Percentiles rank a stretch among this genome's conserved stretches.
phyloP scores from a whole-genome alignment of 2,797 vertebrate species.

The Alouatta caraya region DNA sequence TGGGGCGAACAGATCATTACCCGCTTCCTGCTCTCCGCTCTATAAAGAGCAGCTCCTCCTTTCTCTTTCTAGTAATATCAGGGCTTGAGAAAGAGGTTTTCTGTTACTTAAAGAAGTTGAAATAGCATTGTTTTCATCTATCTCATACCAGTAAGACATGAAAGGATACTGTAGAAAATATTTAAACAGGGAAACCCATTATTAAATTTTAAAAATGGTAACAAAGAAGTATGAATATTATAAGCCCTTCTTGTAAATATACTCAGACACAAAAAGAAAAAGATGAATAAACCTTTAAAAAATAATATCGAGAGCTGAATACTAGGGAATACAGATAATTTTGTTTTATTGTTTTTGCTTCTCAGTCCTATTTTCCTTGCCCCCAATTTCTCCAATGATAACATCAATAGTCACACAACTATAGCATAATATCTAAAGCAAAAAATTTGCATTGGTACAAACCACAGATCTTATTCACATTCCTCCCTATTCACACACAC shows the following conservation, averaged over 20 bases:
- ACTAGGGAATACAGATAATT: neutral
- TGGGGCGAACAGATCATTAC: too few species aligned
- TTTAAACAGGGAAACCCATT: neutral
- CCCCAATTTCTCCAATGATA: too few species aligned
- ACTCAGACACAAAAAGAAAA: neutral
- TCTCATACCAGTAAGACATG: neutral
- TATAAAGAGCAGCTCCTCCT: neutral
- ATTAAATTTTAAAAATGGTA: neutral
- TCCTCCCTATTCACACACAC: neutral
- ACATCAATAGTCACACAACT: neutral
- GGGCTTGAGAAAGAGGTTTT: neutral
- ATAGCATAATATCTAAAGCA: neutral
- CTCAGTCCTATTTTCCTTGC: neutral
- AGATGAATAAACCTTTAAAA: neutral
- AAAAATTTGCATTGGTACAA: neutral
- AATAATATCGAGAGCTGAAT: neutral
- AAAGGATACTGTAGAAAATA: neutral
- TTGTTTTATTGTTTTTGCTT: neutral
- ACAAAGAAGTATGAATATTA: neutral
- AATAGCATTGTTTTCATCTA: slow-evolving; percentile 9
- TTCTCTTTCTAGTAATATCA: neutral
- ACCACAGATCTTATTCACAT: neutral
- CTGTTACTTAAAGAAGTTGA: neutral
- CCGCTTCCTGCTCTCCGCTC: neutral
- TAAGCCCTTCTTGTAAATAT: neutral